Evolutionary conservation across 2,113 vertebrate species (phyloP).

Genomic region (Rhabdornis inornatus): DNA sequence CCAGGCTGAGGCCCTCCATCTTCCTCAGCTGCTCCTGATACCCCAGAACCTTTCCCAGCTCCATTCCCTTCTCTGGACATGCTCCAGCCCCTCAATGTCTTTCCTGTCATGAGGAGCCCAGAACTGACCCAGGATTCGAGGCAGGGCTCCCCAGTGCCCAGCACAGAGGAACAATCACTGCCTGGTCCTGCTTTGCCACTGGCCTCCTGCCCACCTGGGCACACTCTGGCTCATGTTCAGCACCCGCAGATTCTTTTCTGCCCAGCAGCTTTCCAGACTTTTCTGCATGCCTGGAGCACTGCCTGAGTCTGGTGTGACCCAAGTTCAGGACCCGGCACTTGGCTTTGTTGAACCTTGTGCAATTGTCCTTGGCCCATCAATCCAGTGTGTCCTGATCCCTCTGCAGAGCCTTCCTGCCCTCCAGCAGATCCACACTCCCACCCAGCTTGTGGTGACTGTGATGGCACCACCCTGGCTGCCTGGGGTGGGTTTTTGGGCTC

Average conservation of each 20-base stretch:
- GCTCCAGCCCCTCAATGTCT: background rate
- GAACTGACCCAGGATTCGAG: background rate
- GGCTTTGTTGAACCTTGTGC: background rate
- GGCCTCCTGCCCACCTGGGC: background rate
- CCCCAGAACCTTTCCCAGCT: background rate
- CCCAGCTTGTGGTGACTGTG: background rate
- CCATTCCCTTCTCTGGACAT: background rate
- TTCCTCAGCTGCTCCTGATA: background rate
- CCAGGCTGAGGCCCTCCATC: background rate
- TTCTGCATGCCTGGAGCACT: background rate
- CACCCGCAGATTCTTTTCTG: background rate
- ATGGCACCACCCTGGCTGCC: background rate
- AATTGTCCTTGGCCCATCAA: background rate
- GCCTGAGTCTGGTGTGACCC: background rate
- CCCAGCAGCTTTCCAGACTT: background rate
- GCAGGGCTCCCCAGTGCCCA: background rate
- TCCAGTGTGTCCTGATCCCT: background rate
- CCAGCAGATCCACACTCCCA: background rate
- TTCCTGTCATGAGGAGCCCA: background rate
- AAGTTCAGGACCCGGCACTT: background rate
- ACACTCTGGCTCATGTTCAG: background rate
- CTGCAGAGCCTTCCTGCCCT: background rate
- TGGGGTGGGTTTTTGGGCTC: background rate
- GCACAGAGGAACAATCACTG: background rate
- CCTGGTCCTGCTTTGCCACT: background rate